A percentile compares a stretch with the other conserved stretches of the same genome.
Conservation (phyloP, 2,113 vertebrate genomes). For the Tetrao urogallus region DNA sequence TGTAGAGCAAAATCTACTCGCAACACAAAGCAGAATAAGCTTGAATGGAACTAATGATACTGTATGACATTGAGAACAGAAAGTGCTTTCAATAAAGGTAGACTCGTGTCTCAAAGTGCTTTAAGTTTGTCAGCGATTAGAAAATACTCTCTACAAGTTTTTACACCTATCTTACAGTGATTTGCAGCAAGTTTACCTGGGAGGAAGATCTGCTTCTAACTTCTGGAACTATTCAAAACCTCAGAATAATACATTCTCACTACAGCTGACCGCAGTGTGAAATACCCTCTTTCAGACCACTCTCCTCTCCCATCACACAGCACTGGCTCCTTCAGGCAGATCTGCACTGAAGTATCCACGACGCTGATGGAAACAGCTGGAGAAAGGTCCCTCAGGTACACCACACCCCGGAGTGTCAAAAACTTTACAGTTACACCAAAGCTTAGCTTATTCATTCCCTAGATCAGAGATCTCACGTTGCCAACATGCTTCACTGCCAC, state of each 20-base stretch:
- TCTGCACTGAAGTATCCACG: not conserved
- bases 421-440: rapidly evolving
- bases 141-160: slow-evolving; percentile 56
- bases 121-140: slow-evolving; percentile 39
- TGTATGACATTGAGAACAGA: not conserved
- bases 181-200: not conserved
- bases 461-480: not conserved
- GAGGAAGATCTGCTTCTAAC: not conserved
- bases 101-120: slow-evolving; percentile 73
- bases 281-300: not conserved
- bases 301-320: rapidly evolving
- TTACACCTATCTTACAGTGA: slow-evolving; percentile 69
- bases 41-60: not conserved
- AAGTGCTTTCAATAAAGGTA: slow-evolving; percentile 56
- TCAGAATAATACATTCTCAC: too few relatives aligned
- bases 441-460: rapidly evolving
- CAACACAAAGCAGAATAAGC: not conserved
- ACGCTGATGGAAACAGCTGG: rapidly evolving
- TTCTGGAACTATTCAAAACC: not conserved
- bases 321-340: not conserved
- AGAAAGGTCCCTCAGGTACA: not conserved
- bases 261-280: too few relatives aligned
- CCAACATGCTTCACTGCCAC: not conserved
- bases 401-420: rapidly evolving
- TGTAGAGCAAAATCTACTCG: not conserved